Base-by-base conservation (phyloP, 2,888 invertebrate species). In the Agrenia bidenticulata region DNA sequence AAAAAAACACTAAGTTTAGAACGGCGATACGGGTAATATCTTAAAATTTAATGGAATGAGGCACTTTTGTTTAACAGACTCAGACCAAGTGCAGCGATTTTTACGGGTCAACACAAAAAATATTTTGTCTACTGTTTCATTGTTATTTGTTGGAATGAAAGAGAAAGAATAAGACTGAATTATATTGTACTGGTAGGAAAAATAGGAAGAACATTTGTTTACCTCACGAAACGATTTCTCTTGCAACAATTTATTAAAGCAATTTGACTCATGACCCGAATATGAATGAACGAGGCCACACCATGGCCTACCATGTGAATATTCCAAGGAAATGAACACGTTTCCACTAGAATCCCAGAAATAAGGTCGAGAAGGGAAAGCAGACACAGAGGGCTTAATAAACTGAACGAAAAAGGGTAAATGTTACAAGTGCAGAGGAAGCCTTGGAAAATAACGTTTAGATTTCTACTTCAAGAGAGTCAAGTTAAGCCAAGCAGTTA, bases 401-500 rank as follows among this genome's bases (percentile, higher is more conserved):
- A 41, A 37, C 13, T 41, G 23, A 39, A 26, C 2, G 37, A 41
- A 19, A 17, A 27, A 24, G 17, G n/a, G 17, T 23, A 7, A 23
- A 27, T n/a, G n/a, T n/a, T n/a, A n/a, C n/a, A n/a, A 5, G n/a
- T 57, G 19, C 41, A 27, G 11, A 59, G 49, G 9, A 15, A 59
- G 26, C 49, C 45, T 42, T 4, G 2, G 24, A 24, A 32, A 7
- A 51, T 24, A 57, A 41, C 57, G 21, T n/a, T 57, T 39, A 23
- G 57, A 54, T 21, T 57, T 39, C 2, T 39, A 54, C 11, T 57
- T 57, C n/a, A 57, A 57, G 57, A 41, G 57, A 57, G 41, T 32
- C 7, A 57, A 57, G 57, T 23, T 57, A 57, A 57, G 57, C 57
- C 41, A 24, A 57, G 57, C 57, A 57, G 57, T 57, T 57, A 57